Base-by-base conservation (phyloP, 2,113 vertebrate species). In the Pandion haliaetus region DNA sequence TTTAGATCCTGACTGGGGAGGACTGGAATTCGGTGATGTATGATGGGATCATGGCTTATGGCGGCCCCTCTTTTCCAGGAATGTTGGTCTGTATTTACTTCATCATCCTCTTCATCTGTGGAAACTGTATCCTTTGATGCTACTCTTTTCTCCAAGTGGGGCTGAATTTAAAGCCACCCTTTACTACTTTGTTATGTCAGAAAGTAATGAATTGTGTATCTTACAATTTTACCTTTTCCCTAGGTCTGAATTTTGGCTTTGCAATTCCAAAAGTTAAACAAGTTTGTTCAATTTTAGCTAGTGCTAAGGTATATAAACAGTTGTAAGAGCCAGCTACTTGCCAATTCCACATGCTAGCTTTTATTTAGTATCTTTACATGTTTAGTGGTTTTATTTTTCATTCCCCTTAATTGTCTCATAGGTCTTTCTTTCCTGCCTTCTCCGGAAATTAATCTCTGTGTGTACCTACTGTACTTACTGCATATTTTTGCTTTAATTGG, bases 51-150 rank as follows among this genome's bases (percentile, higher is more conserved):
- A 99, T 99, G 99, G 99, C 99, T 76, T 99, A 99, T 52, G 99
- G 99, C 86, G 99, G 99, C 52, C 99, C 99, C 73, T 99, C 99
- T 95, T 99, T 99, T 98, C 99, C 99, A 87, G 99, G 99, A 97
- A 99, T 99, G 99, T 98, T 99, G 96, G 99, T 99, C 98, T 99
- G 99, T 99, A 99, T 99, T 98, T 99, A 99, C 98, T 99, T 99
- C 98, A 99, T 99, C 99, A 99, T 99, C 98, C 99, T 99, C 98
- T 99, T 99, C 99, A 99, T 99, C 98, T 99, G 99, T 88, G 99
- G 99, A 98, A 99, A 99, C 97, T 99, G 99, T 99, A 99, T 99
- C 99, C 99, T 99, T 98, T 97, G 91, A 47, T 95, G 93, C 95
- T 96, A 82, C 79, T 77, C 73, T 94, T 96, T 97, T 86, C 83